Conservation (phyloP, 2,888 invertebrate genomes). For the Rotaria macrura region DNA sequence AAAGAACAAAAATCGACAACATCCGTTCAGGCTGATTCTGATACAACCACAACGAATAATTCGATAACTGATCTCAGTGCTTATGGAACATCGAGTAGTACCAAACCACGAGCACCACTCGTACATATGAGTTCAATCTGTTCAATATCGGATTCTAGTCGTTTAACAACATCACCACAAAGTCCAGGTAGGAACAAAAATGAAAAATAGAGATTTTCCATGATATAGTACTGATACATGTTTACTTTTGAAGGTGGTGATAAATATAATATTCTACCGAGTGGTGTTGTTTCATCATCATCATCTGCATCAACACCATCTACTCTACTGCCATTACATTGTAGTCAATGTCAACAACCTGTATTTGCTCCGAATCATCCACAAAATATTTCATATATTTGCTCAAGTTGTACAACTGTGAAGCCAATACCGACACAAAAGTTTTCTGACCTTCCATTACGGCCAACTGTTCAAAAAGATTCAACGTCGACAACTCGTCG, state of each 20-base stretch:
- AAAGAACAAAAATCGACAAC: not conserved
- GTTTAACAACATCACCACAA: not conserved
- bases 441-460: not conserved
- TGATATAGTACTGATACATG: not conserved
- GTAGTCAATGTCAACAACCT: slow-evolving; percentile 7
- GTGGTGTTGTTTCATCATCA: not conserved
- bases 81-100: not conserved
- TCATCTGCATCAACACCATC: not conserved
- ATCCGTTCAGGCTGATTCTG: not conserved
- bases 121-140: slow-evolving; percentile 34
- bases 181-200: not conserved
- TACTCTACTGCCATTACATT: not conserved
- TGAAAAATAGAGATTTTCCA: not conserved
- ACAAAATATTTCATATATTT: not conserved
- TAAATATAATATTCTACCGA: not conserved
- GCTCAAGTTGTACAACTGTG: slow-evolving; percentile 3
- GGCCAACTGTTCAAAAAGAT: not conserved
- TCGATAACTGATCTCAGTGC: not conserved
- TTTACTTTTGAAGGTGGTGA: not conserved
- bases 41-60: slow-evolving; percentile 22
- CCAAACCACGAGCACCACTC: slow-evolving; percentile 22
- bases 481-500: not conserved
- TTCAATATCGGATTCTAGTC: slow-evolving; percentile 8
- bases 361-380: not conserved
- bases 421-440: not conserved